Conservation (phyloP, 2,888 invertebrate genomes). For the Calameuta idolon region DNA sequence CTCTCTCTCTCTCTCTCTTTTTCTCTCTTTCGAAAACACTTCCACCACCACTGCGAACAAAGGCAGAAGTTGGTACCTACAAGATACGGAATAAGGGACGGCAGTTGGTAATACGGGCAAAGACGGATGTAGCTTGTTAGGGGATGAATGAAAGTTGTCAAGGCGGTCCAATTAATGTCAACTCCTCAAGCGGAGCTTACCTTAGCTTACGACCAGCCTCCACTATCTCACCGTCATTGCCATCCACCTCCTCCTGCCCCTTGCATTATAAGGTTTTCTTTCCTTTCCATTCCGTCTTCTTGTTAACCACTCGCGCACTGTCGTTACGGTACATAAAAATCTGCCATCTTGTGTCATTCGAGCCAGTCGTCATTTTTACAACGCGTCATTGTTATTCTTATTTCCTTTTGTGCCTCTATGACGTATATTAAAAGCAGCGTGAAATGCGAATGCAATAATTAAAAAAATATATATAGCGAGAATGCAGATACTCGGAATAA, state of each 20-base stretch:
- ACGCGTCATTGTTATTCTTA: not conserved
- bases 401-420: not conserved
- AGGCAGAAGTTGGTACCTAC: too few species aligned
- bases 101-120: constrained; percentile 51
- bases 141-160: constrained; percentile 66
- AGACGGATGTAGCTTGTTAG: constrained; percentile 65
- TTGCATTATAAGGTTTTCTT: constrained; percentile 43
- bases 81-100: constrained; percentile 26
- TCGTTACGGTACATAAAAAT: too few species aligned
- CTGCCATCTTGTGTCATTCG: constrained; percentile 8
- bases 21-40: not conserved
- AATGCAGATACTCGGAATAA: too few species aligned
- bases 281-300: too few species aligned
- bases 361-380: too few species aligned
- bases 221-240: not conserved
- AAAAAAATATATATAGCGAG: too few species aligned
- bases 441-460: too few species aligned
- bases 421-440: too few species aligned
- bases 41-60: too few species aligned
- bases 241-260: not conserved
- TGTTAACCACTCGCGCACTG: too few species aligned
- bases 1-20: not conserved
- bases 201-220: constrained; percentile 53
- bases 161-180: constrained; percentile 66
- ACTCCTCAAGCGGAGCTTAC: constrained; percentile 62